These are phyloP conservation scores for Symphodus melops DNA, from an alignment of 2,113 vertebrate genomes.

Conservation along the genomic window DNA sequence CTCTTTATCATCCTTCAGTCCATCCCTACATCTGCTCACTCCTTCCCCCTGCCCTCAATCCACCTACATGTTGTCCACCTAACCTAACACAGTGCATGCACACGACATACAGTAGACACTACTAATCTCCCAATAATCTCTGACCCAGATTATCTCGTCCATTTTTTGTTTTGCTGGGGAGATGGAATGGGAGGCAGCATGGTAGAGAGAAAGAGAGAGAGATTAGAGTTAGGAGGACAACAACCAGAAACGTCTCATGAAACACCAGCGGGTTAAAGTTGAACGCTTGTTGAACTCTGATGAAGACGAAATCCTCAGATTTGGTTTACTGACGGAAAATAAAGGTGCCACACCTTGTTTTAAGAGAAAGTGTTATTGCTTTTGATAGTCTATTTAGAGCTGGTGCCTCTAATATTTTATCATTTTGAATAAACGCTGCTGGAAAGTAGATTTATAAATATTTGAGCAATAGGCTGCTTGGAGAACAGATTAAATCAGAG, in stretches of 20 bases:
- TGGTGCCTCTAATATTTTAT: neutral
- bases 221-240: slow-evolving; percentile 57
- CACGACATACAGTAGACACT: slow-evolving; percentile 51
- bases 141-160: slow-evolving; percentile 64
- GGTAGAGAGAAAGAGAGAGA: slow-evolving; percentile 14
- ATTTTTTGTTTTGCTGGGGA: slow-evolving; percentile 19
- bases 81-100: slow-evolving; percentile 26
- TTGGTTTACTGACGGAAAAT: neutral
- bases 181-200: slow-evolving; percentile 28
- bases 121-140: slow-evolving; percentile 77
- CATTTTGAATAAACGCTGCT: neutral
- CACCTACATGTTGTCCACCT: slow-evolving; percentile 1
- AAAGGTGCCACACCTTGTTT: neutral
- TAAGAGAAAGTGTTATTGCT: neutral
- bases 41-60: slow-evolving; percentile 14
- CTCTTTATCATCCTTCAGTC: slow-evolving; percentile 36
- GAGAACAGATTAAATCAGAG: neutral
- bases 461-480: neutral
- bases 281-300: slow-evolving; percentile 2
- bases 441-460: slow-evolving; percentile 2
- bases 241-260: slow-evolving; percentile 32
- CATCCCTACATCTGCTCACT: neutral
- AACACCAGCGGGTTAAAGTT: neutral
- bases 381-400: neutral
- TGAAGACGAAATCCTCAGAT: slow-evolving; percentile 20